phyloP scores from a whole-genome alignment of 2,797 vertebrate species.

The Clarias pachynema region DNA sequence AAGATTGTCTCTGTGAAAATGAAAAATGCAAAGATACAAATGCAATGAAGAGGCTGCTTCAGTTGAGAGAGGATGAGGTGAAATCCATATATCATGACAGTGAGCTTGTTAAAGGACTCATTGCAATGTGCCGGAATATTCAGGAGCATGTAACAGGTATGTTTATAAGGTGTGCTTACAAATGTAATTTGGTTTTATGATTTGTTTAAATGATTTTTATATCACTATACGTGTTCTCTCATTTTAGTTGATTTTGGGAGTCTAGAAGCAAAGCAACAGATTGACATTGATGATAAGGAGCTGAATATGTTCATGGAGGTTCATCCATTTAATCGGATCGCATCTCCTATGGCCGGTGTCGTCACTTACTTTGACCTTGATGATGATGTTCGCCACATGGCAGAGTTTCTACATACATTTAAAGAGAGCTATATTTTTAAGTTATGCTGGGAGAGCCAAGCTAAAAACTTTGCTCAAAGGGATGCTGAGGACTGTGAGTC shows the following conservation, averaged over 20 bases:
- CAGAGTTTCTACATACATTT: conserved; percentile 62
- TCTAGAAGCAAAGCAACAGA: conserved; percentile 58
- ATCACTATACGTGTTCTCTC: not conserved
- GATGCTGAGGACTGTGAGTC: not conserved
- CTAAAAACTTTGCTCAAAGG: conserved; percentile 20
- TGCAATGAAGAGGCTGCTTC: conserved; percentile 71
- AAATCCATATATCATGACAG: conserved; percentile 68
- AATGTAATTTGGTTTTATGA: not conserved
- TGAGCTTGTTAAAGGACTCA: conserved; percentile 72
- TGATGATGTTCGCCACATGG: conserved; percentile 68
- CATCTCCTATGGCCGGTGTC: conserved; percentile 34
- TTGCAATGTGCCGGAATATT: conserved; percentile 80
- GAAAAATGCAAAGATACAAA: conserved; percentile 59
- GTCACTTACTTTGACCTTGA: conserved; percentile 77
- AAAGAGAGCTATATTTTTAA: conserved; percentile 81
- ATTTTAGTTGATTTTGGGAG: conserved; percentile 73
- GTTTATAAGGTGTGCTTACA: conserved; percentile 67
- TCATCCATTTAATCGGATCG: conserved; percentile 47
- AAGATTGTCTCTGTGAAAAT: conserved; percentile 72
- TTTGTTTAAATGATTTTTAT: not conserved
- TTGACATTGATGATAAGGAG: conserved; percentile 66
- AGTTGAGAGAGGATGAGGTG: conserved; percentile 71
- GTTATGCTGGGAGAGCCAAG: conserved; percentile 78
- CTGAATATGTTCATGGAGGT: conserved; percentile 72
- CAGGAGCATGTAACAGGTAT: conserved; percentile 78